These are phyloP conservation scores for Anseranas semipalmata DNA, from an alignment of 2,113 vertebrate species.

Conservation along the genomic window DNA sequence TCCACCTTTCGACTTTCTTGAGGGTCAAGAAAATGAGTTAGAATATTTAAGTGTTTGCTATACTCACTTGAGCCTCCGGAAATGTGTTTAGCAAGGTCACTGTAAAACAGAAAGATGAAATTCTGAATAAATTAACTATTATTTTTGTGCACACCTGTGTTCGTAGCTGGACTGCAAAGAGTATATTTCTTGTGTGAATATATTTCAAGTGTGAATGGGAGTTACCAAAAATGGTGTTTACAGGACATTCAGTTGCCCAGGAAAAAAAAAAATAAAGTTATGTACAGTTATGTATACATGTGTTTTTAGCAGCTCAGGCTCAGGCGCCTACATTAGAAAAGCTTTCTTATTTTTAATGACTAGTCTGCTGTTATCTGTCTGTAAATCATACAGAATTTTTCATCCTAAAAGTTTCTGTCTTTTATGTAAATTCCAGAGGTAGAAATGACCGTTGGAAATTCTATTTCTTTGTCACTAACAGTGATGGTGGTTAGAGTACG, in stretches of 20 bases:
- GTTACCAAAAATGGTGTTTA: no score
- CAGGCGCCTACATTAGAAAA: background rate
- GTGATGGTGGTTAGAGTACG: fast-evolving
- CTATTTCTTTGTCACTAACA: background rate
- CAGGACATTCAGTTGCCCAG: background rate
- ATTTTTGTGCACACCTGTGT: no score
- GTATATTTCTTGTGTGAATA: no score
- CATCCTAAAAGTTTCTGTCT: background rate
- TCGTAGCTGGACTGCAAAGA: no score
- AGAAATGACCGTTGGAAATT: background rate
- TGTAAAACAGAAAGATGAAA: background rate
- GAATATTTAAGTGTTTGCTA: background rate
- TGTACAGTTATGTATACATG: no score
- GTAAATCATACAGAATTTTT: background rate
- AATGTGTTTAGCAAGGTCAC: background rate
- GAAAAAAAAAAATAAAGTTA: background rate
- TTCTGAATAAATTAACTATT: background rate
- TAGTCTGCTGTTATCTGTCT: background rate
- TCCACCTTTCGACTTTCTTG: background rate
- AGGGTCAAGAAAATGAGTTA: background rate
- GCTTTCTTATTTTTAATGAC: background rate
- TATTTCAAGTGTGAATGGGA: no score
- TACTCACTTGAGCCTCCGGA: background rate
- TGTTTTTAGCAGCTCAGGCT: background rate
- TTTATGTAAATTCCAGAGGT: background rate